These are phyloP conservation scores for Mesocricetus auratus DNA, from an alignment of 2,113 vertebrate genomes.

Conservation along the genomic window DNA sequence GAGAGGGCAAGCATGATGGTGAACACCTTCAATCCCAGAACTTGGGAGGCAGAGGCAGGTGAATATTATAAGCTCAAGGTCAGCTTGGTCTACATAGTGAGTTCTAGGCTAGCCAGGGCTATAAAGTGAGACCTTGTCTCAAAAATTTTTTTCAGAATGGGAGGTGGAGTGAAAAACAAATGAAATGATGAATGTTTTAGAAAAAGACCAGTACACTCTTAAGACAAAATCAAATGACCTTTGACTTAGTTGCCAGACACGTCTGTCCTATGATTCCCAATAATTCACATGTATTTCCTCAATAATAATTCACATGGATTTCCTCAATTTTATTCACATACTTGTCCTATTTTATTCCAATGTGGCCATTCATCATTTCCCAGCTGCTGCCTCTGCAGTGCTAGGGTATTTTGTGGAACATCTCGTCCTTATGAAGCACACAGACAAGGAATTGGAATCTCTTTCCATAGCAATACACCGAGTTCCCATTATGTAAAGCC, in stretches of 20 bases:
- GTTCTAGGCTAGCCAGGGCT: not conserved
- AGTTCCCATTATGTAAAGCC: not conserved
- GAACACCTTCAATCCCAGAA: not conserved
- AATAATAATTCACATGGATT: not conserved
- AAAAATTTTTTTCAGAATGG: not conserved
- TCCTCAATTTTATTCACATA: not conserved
- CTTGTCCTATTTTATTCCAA: not conserved
- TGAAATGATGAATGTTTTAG: not conserved
- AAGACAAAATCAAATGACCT: not conserved
- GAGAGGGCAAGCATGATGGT: not conserved
- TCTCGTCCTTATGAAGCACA: not conserved
- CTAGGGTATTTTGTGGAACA: not conserved
- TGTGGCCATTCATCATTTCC: not conserved
- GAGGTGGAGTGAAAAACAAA: not conserved
- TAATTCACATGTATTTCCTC: not conserved
- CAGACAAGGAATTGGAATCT: not conserved
- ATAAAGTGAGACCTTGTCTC: not conserved
- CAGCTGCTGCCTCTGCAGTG: not conserved
- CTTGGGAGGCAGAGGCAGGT: not conserved
- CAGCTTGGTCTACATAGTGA: not conserved
- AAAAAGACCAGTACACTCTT: not conserved
- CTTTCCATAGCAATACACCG: not conserved
- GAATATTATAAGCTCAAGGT: not conserved
- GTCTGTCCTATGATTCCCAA: not conserved
- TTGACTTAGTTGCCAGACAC: not conserved